Evolutionary conservation across 2,888 invertebrate genomes (phyloP).

Genomic region (Nemotelus pantherinus): DNA sequence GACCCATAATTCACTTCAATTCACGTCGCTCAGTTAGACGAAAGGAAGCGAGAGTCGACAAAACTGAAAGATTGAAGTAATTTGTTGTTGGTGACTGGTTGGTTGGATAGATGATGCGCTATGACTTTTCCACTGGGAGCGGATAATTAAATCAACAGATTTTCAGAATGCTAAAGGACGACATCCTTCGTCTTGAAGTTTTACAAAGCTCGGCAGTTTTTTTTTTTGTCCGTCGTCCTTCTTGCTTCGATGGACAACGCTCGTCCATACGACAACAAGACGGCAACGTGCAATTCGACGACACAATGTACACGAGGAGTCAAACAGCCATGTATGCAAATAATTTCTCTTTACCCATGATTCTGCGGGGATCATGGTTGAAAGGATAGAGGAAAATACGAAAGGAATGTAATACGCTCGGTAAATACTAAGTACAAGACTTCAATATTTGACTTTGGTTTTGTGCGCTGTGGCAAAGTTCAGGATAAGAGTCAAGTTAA

Average conservation of each 20-base stretch:
- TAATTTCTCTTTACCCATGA: not conserved
- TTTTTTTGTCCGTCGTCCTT: not conserved
- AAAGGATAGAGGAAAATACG: not conserved
- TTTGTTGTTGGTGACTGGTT: not conserved
- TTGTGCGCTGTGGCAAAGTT: not conserved
- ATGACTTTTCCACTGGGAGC: not conserved
- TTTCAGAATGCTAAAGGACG: not conserved
- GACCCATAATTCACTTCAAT: no score
- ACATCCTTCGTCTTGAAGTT: not conserved
- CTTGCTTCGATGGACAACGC: not conserved
- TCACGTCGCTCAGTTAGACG: no score
- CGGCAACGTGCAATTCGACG: no score
- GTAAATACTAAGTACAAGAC: not conserved
- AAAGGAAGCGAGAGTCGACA: no score
- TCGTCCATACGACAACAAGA: not conserved
- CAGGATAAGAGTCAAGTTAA: no score
- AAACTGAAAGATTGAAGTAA: not conserved
- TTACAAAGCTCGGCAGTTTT: not conserved
- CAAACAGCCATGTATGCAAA: not conserved
- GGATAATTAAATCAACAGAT: not conserved
- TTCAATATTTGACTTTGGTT: not conserved
- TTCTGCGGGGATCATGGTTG: not conserved
- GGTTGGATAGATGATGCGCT: not conserved
- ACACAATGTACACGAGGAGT: no score
- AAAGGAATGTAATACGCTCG: not conserved